phyloP scores from a whole-genome alignment of 35 echinoderm and acorn worm species.

The Chiridota heheva region DNA sequence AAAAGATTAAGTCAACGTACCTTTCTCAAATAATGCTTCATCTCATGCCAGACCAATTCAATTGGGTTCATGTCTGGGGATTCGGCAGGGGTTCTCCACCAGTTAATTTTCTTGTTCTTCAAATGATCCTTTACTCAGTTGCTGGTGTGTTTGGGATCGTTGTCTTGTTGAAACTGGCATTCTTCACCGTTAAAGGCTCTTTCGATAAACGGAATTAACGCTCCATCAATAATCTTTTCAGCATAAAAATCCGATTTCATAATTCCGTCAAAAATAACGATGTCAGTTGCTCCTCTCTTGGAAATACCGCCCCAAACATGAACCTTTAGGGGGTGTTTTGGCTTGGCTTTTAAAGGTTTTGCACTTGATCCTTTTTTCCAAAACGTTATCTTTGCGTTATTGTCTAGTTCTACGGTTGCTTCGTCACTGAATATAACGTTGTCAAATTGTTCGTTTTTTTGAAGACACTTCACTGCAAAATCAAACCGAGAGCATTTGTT shows the following conservation, averaged over 20 bases:
- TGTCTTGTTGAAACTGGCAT: too few species aligned
- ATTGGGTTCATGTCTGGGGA: conserved; percentile 47
- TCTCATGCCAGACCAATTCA: conserved; percentile 31
- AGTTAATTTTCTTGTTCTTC: neutral
- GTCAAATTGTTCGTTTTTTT: conserved; percentile 23
- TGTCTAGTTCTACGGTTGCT: conserved; percentile 44
- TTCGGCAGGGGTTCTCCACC: conserved; percentile 26
- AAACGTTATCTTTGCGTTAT: conserved; percentile 24
- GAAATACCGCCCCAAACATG: conserved; percentile 68
- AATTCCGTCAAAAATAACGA: conserved; percentile 51
- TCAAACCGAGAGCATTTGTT: conserved; percentile 9
- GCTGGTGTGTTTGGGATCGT: neutral
- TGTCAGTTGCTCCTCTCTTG: neutral
- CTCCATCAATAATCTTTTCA: conserved; percentile 3
- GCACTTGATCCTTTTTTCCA: neutral
- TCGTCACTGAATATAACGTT: conserved; percentile 75
- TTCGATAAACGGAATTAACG: conserved; percentile 32
- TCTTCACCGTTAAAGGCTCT: neutral
- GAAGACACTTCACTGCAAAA: neutral
- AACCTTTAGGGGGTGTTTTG: conserved; percentile 60
- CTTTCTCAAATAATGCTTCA: conserved; percentile 36
- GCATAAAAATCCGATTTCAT: conserved; percentile 52
- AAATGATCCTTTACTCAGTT: neutral
- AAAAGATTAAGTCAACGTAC: neutral
- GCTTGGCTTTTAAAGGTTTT: conserved; percentile 31